Evolutionary conservation across 1,140 invertebrate species (phyloP), one percentile per base, ranked within the genome.

Genomic region (Sweltsa coloradensis): DNA sequence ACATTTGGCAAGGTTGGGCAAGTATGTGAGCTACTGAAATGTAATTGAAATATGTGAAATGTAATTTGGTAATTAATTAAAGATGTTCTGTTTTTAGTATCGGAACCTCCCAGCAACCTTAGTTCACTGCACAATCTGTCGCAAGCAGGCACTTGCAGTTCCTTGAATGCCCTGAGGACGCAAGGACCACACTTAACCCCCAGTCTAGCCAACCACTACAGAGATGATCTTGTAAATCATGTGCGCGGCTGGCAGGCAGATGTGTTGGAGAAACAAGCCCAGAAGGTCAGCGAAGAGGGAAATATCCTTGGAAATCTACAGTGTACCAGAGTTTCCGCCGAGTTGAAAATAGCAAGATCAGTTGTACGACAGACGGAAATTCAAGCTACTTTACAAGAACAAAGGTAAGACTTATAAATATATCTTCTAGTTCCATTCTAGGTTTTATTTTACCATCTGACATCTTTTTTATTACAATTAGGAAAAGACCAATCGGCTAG

Each of bases 301-400:
- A 79, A 89, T 62, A 76, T 78, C 50, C 75, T 88, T 66, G 85
- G 85, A 53, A 89, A 86, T 73, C 73, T 89, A 60, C 82, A 84
- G 61, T 89, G 86, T 71, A 94, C 91, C 53, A 81, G 89, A 69
- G 90, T 97, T 53, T 95, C 90, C 41, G 84, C 90, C 25, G 91
- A 97, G 61, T 71, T 97, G 49, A 97, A 97, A 70, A 89, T 87
- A 67, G 88, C 91, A 53, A 77, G 93, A 53, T 94, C 90, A 53
- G 72, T 94, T 60, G 93, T 97, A 52, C 79, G 93, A 58, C 78
- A 92, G 59, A 91, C 89, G 25, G 92, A 97, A 77, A 96, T 96
- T 66, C 89, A 93, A 73, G 89, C 92, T 47, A 96, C 92, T 51
- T 71, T 96, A 65, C 89, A 95, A 73, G 91, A 96, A 75, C 91